Evolutionary conservation across 1,140 invertebrate genomes (phyloP), one percentile per base, ranked within the genome.

Genomic region (Mya arenaria): DNA sequence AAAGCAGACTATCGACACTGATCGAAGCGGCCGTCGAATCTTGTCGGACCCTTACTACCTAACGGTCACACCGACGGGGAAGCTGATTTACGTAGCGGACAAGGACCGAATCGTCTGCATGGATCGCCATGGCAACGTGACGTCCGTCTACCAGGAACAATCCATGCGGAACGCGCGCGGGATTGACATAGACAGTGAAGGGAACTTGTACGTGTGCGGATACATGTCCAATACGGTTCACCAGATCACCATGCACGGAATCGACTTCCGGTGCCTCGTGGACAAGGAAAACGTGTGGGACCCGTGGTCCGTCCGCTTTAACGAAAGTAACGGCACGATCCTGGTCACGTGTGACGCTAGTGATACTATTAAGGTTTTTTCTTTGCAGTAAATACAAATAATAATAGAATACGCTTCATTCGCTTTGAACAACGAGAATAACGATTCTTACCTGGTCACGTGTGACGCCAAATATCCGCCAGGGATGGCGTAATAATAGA

Each of bases 51-150:
- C 77, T 8, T 80, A 80, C 39, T 80, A 80, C 39, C 66, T 80
- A 6, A 71, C 77, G 13, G 77, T 80, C 1, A 80, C 77, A 17
- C 66, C 77, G 34, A 80, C 77, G 2, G 77, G 77, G 8, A 80
- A 80, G 41, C 77, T 60, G 17, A 80, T 80, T 4, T 80, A 80
- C 34, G 77, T 80, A 8, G 56, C 77, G 6, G 77, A 80, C 44
- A 80, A 80, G 37, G 77, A 80, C 39, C n/a, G 66, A 41, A 80
- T 80, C 56, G 77, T 80, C 56, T 80, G 77, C 66, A 80, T 80
- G 77, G 77, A 80, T 62, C 77, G 77, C 19, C 77, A 80, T 71
- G 77, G 77, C 13, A 80, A 80, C 39, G 77, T 80, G 10, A 80
- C 77, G 37, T 80, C 77, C 5, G 55, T 80, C 3, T 80, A 80